These are phyloP conservation scores for Tiphia femorata DNA, from an alignment of 2,888 invertebrate species.

Conservation along the genomic window DNA sequence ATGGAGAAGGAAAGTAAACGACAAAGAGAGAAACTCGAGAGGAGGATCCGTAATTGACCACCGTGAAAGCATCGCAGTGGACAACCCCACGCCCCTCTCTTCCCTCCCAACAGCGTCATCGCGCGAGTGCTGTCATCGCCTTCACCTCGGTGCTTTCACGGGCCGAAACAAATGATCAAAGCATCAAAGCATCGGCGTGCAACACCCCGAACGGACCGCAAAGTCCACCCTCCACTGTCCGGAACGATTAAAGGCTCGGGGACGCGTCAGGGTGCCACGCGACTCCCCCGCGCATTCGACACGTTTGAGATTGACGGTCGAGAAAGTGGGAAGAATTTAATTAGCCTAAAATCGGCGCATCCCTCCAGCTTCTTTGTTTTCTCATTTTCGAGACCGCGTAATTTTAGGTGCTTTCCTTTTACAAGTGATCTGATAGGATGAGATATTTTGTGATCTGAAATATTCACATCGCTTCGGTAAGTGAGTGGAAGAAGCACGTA, in stretches of 20 bases:
- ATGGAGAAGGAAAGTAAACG: slow-evolving; percentile 14
- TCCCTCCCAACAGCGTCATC: slow-evolving; percentile 14
- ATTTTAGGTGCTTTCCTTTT: too few species aligned
- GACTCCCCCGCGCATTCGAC: slow-evolving; percentile 5
- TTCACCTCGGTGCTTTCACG: slow-evolving; percentile 50
- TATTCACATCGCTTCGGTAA: too few species aligned
- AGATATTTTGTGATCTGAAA: too few species aligned
- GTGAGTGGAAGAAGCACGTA: too few species aligned
- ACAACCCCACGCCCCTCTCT: slow-evolving; percentile 45
- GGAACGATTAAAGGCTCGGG: slow-evolving; percentile 38
- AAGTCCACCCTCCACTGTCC: slow-evolving; percentile 37
- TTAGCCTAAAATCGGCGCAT: too few species aligned
- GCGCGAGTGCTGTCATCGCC: slow-evolving; percentile 43
- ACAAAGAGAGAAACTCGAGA: slow-evolving; percentile 1
- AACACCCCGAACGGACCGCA: slow-evolving; percentile 51
- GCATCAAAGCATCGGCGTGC: slow-evolving; percentile 55
- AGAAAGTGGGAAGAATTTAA: too few species aligned
- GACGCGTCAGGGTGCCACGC: slow-evolving; percentile 28
- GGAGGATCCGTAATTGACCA: slow-evolving; percentile 36
- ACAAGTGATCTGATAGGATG: too few species aligned
- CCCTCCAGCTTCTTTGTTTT: too few species aligned
- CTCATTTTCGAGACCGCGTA: too few species aligned
- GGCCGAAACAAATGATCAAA: slow-evolving; percentile 58
- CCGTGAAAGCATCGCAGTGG: slow-evolving; percentile 46
- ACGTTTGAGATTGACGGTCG: neutral